Conservation (phyloP, 1,140 invertebrate genomes). For the Thaumatotibia leucotreta region DNA sequence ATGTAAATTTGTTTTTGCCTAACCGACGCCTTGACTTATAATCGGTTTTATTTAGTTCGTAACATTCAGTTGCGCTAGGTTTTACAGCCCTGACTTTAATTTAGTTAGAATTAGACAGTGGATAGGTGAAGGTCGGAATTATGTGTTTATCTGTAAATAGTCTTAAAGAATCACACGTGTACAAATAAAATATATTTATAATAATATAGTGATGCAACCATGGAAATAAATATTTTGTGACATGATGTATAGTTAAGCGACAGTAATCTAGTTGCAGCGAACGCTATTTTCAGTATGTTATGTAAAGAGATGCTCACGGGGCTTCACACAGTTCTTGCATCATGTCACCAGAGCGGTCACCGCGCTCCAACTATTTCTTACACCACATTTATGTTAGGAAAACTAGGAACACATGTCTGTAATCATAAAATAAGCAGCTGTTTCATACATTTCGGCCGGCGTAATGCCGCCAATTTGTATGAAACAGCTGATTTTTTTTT, state of each 20-base stretch:
- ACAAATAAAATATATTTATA: constrained; percentile 69
- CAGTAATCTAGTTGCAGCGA: constrained; percentile 34
- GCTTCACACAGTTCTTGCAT: constrained; percentile 69
- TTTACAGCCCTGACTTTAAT: constrained; percentile 57
- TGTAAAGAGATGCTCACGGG: constrained; percentile 34
- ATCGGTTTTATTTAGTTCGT: constrained; percentile 25
- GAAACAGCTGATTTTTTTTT: no score
- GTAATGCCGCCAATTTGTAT: no score
- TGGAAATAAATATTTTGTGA: constrained; percentile 70
- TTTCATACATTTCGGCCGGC: no score
- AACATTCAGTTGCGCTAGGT: constrained; percentile 30
- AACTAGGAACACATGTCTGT: constrained; percentile 16
- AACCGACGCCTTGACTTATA: constrained; percentile 12
- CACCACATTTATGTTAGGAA: not conserved
- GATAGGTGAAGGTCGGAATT: constrained; percentile 48
- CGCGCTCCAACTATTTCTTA: constrained; percentile 13
- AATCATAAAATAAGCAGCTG: no score
- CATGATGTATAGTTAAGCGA: constrained; percentile 62
- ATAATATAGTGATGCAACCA: constrained; percentile 57
- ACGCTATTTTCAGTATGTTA: constrained; percentile 49
- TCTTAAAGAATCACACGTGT: constrained; percentile 58
- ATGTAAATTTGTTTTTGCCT: constrained; percentile 10
- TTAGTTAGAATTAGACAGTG: constrained; percentile 37
- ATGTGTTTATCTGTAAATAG: constrained; percentile 69
- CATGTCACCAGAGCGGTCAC: constrained; percentile 46